Percentiles rank a stretch among this genome's conserved stretches.
Conservation (phyloP, 2,113 vertebrate genomes). For the Callipepla squamata region DNA sequence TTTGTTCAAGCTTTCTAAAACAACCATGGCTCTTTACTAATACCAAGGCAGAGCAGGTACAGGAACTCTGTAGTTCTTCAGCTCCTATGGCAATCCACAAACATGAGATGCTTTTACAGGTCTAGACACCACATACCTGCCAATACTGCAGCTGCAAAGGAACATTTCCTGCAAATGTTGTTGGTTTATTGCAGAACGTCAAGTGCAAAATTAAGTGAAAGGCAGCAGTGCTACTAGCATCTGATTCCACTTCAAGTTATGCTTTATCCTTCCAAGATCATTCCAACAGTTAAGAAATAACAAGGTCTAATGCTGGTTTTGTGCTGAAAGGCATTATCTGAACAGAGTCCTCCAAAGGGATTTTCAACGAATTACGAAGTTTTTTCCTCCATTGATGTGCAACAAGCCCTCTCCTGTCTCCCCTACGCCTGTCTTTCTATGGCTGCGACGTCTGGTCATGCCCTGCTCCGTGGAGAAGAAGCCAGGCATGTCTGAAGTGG, state of each 20-base stretch:
- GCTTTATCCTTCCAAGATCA: background rate
- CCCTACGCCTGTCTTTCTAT: background rate
- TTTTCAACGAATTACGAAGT: background rate
- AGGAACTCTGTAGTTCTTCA: background rate
- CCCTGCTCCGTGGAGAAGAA: background rate
- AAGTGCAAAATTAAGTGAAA: slow-evolving; percentile 2
- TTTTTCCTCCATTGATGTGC: background rate
- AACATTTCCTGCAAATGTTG: background rate
- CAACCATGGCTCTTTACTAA: background rate
- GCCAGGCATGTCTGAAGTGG: slow-evolving; percentile 15
- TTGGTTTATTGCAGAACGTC: background rate
- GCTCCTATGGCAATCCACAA: background rate
- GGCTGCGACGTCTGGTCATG: background rate
- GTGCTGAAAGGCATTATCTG: background rate
- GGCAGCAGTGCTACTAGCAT: background rate
- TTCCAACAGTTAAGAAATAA: background rate
- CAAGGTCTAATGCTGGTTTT: background rate
- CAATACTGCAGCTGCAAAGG: background rate
- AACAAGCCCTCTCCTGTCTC: slow-evolving; percentile 38
- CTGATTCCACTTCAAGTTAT: background rate
- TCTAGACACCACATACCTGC: background rate
- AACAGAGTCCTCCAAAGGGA: background rate
- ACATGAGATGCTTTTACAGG: background rate
- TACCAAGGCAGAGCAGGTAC: background rate
- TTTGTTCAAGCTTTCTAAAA: background rate